Evolutionary conservation across 2,888 invertebrate species (phyloP), one percentile per base, ranked within the genome.

Genomic region (Cheilosia vernalis): DNA sequence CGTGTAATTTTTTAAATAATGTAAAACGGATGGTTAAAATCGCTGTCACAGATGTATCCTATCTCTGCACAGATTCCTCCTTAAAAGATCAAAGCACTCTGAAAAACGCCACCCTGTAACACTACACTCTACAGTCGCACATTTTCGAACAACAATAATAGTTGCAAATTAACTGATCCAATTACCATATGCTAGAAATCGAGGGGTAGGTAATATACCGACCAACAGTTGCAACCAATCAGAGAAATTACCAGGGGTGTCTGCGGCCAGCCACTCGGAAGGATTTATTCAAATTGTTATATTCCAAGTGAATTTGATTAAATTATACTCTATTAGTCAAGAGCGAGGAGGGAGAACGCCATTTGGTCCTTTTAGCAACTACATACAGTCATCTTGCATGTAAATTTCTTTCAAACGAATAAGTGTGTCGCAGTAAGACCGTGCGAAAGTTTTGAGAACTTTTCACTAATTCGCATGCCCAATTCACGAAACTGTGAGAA

Each of bases 221-320:
- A 76, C 61, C 67, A 76, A 85, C 85, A 85, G 85, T 85, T 85
- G 85, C 85, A 76, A 58, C 76, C 81, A 81, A 81, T 80, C 55
- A 81, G 51, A 77, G 61, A 76, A 81, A 81, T 81, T 77, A 85
- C 33, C 60, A 70, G 72, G 78, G 86, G 82, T 86, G 82, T 81
- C 81, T 86, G 86, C 86, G 86, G 86, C 82, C 77, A 81, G 77
- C 86, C 86, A 86, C 72, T 82, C 42, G 82, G 86, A 86, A 86
- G 86, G 86, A 81, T 82, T 82, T 78, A 86, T 82, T 86, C 81
- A 77, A 86, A 82, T 63, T 72, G 61, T 73, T 58, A 79, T 80
- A 58, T 79, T 63, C 63, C 24, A 72, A 83, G 67, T 61, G 55
- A 73, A 63, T 76, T 67, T 85, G 81, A 81, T 81, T 86, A 76